Conservation (phyloP, 1,140 invertebrate species). For the Himalopsyche phryganea region DNA sequence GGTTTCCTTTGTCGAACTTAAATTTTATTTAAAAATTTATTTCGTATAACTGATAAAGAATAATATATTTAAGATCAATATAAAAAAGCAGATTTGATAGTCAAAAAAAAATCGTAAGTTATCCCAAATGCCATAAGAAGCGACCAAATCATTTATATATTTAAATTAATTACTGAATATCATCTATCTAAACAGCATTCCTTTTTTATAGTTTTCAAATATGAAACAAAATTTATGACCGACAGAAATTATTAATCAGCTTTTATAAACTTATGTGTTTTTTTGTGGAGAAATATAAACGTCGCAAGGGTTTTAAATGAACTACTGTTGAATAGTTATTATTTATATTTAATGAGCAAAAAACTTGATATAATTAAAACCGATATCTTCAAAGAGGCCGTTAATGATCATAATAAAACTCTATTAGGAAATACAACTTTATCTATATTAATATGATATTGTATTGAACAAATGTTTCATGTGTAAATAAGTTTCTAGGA, state of each 20-base stretch:
- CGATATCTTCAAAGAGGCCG: constrained; percentile 14
- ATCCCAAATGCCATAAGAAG: not conserved
- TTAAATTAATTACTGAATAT: not conserved
- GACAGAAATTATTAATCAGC: constrained; percentile 8
- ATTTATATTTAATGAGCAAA: constrained; percentile 22
- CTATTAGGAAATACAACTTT: constrained; percentile 15
- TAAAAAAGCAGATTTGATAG: too few relatives aligned
- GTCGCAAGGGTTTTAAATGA: constrained; percentile 9
- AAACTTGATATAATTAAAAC: constrained; percentile 8
- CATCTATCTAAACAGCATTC: constrained; percentile 3
- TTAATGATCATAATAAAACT: constrained; percentile 11
- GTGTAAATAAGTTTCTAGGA: constrained; percentile 10
- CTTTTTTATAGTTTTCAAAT: not conserved
- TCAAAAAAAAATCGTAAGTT: not conserved
- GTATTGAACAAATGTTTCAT: constrained; percentile 5
- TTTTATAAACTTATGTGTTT: not conserved
- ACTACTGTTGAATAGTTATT: constrained; percentile 2
- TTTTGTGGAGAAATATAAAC: constrained; percentile 1
- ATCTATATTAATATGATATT: constrained; percentile 24
- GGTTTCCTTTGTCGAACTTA: too few relatives aligned
- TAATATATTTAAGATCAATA: too few relatives aligned
- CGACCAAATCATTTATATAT: not conserved
- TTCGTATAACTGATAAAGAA: too few relatives aligned
- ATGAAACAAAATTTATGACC: not conserved
- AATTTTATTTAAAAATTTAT: too few relatives aligned